Conservation (phyloP, 2,797 vertebrate species). For the Lithobates pipiens region DNA sequence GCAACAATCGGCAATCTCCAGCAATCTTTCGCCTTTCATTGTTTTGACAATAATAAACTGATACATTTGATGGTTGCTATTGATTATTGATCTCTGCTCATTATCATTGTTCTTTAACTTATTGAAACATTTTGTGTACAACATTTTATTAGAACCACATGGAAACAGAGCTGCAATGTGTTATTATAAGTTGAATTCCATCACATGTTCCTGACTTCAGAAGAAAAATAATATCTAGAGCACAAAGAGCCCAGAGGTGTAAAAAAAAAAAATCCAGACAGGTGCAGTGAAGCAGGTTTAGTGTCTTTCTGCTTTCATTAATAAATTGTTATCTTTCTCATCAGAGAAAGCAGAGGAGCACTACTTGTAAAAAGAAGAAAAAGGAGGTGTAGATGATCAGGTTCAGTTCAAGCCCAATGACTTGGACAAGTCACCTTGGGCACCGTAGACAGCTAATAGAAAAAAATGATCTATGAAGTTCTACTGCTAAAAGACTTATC, state of each 20-base stretch:
- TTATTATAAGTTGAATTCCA: neutral
- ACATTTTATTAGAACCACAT: neutral
- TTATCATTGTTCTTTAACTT: too few species aligned
- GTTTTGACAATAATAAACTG: too few species aligned
- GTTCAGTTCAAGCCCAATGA: constrained; percentile 33
- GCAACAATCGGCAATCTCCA: too few species aligned
- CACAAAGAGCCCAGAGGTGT: constrained; percentile 9
- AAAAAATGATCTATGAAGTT: constrained; percentile 10
- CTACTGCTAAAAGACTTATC: neutral
- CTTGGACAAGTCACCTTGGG: constrained; percentile 45
- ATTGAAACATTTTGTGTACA: neutral
- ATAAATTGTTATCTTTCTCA: constrained; percentile 17
- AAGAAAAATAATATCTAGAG: neutral
- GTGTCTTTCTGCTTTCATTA: constrained; percentile 39
- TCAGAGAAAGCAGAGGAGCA: neutral
- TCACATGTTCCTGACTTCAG: neutral
- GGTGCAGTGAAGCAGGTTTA: constrained; percentile 34
- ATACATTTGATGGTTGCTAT: too few species aligned
- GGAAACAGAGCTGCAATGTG: neutral
- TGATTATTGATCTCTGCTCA: too few species aligned
- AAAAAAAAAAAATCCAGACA: constrained; percentile 32
- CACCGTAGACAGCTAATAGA: constrained; percentile 9
- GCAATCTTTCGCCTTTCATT: too few species aligned
- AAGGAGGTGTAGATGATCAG: constrained; percentile 2
- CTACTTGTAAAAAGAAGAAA: neutral